Percentiles rank a stretch among this genome's conserved stretches.
phyloP scores from a whole-genome alignment of 2,888 invertebrate species.

The Thera obeliscata region DNA sequence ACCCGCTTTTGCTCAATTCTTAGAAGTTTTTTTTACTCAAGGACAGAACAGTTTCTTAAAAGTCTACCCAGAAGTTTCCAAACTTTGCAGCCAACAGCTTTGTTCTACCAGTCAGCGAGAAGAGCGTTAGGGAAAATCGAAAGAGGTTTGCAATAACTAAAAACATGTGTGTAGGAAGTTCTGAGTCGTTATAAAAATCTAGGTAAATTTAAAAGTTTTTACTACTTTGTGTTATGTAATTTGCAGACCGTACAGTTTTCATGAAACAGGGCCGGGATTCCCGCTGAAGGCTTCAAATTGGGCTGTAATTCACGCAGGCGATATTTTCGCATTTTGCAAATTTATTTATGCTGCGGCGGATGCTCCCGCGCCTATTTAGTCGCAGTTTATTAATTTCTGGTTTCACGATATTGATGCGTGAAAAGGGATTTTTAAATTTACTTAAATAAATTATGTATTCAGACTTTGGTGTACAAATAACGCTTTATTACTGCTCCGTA shows the following conservation, averaged over 20 bases:
- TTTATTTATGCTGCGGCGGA: conserved; percentile 26
- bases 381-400: conserved; percentile 30
- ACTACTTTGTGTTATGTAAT: not conserved
- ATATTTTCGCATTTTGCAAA: conserved; percentile 29
- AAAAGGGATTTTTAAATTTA: not conserved
- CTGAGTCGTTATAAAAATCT: too few species aligned
- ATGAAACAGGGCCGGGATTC: conserved; percentile 20
- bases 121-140: too few species aligned
- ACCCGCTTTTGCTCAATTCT: too few species aligned
- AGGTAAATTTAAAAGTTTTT: not conserved
- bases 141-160: too few species aligned
- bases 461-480: not conserved
- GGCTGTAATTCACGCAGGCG: conserved; percentile 21
- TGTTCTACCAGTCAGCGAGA: too few species aligned
- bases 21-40: too few species aligned
- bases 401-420: conserved; percentile 16
- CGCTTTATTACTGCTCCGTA: too few species aligned
- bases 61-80: too few species aligned
- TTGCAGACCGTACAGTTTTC: conserved; percentile 1
- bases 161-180: too few species aligned
- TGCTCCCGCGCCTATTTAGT: conserved; percentile 15
- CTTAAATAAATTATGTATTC: too few species aligned
- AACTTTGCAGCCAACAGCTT: too few species aligned
- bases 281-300: conserved; percentile 29
- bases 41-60: too few species aligned